phyloP scores from a whole-genome alignment of 2,113 vertebrate genomes.

The Charina bottae region DNA sequence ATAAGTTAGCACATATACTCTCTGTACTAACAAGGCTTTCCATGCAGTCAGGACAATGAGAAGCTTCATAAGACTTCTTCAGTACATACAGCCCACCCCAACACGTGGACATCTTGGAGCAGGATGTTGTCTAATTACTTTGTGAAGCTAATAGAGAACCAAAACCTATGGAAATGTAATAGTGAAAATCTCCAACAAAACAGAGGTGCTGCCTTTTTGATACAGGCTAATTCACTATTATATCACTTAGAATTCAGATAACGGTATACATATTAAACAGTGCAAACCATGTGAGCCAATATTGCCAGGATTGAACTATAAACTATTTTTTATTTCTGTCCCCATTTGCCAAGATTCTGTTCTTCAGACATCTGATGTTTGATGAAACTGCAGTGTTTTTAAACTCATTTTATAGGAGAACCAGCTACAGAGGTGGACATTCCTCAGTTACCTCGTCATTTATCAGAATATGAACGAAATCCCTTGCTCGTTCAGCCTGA shows the following conservation, averaged over 20 bases:
- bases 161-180: background rate
- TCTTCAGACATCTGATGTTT: background rate
- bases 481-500: slow-evolving; percentile 78
- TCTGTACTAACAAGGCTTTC: background rate
- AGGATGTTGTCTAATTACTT: background rate
- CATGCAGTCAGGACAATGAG: background rate
- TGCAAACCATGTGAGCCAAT: background rate
- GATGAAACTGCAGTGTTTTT: background rate
- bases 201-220: background rate
- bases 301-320: background rate
- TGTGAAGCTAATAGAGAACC: background rate
- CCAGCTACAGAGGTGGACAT: slow-evolving; percentile 58
- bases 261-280: background rate
- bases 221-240: background rate
- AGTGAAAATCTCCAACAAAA: background rate
- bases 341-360: background rate
- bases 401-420: slow-evolving; percentile 67
- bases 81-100: background rate
- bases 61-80: background rate
- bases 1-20: background rate
- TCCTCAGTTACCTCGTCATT: slow-evolving; percentile 72
- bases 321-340: background rate
- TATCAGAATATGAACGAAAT: slow-evolving; percentile 72
- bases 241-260: background rate
- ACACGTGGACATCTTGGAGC: background rate